phyloP scores from a whole-genome alignment of 64 coral and sea anemone species.

The Stichodactyla mertensii region DNA sequence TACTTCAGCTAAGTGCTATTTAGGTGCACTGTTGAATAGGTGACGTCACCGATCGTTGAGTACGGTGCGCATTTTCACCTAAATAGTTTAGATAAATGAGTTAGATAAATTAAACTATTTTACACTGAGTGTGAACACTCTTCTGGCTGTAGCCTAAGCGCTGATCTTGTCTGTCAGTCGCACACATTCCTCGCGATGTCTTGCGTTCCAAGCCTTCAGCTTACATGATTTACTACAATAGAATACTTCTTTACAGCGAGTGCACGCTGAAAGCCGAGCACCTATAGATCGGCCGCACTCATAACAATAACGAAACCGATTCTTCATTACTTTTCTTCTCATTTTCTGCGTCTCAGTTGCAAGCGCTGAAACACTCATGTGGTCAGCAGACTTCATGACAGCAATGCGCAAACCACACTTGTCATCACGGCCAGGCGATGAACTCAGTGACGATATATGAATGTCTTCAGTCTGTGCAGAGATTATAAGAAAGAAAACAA shows the following conservation, averaged over 20 bases:
- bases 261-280: slow-evolving; percentile 88
- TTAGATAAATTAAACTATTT: no score
- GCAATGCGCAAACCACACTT: slow-evolving; percentile 90
- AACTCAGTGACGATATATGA: slow-evolving; percentile 10
- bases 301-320: slow-evolving; percentile 98
- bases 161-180: slow-evolving; percentile 62
- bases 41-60: no score
- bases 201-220: slow-evolving; percentile 89
- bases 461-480: not conserved
- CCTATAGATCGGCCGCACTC: slow-evolving; percentile 95
- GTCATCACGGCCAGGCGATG: slow-evolving; percentile 69
- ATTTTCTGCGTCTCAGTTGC: slow-evolving; percentile 77
- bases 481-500: not conserved
- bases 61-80: no score
- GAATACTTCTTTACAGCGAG: slow-evolving; percentile 91
- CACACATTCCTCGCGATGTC: slow-evolving; percentile 91
- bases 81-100: no score
- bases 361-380: slow-evolving; percentile 83
- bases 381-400: slow-evolving; percentile 76
- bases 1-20: no score
- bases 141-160: not conserved
- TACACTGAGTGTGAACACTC: no score
- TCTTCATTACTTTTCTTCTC: slow-evolving; percentile 87
- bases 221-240: slow-evolving; percentile 98
- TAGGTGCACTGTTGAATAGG: no score